phyloP scores from a whole-genome alignment of 2,888 invertebrate genomes.

The Horisme vitalbata region DNA sequence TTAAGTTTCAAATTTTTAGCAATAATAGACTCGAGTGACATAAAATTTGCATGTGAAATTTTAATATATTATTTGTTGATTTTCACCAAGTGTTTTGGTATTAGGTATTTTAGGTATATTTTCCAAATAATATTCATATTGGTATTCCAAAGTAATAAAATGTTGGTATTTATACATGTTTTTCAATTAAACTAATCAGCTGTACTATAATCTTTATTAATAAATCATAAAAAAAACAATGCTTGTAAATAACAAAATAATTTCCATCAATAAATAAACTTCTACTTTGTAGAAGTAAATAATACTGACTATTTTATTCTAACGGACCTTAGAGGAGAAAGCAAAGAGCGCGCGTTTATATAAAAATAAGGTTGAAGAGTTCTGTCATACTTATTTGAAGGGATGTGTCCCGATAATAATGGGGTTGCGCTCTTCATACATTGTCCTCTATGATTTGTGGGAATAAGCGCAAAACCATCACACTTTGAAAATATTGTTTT shows the following conservation, averaged over 20 bases:
- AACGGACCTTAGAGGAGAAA: neutral
- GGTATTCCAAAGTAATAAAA: conserved; percentile 39
- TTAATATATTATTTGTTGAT: conserved; percentile 14
- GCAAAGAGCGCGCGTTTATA: neutral
- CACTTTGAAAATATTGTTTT: no score
- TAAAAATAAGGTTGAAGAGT: no score
- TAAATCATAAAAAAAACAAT: conserved; percentile 17
- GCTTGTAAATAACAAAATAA: conserved; percentile 26
- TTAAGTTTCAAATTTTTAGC: neutral
- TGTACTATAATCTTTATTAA: conserved; percentile 40
- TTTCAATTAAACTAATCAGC: conserved; percentile 26
- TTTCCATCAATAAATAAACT: conserved; percentile 24
- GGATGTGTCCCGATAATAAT: no score
- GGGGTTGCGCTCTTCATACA: no score
- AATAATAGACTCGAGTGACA: no score
- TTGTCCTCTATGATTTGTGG: no score
- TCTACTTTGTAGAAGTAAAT: conserved; percentile 16
- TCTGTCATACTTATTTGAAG: no score
- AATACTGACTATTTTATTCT: conserved; percentile 1
- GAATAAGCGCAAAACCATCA: no score
- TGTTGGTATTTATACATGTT: conserved; percentile 32
- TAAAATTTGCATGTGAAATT: neutral
- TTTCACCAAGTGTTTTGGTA: conserved; percentile 16
- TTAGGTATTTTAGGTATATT: no score
- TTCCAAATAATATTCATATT: no score